phyloP scores from a whole-genome alignment of 2,113 vertebrate species.

The Nyctereutes procyonoides region DNA sequence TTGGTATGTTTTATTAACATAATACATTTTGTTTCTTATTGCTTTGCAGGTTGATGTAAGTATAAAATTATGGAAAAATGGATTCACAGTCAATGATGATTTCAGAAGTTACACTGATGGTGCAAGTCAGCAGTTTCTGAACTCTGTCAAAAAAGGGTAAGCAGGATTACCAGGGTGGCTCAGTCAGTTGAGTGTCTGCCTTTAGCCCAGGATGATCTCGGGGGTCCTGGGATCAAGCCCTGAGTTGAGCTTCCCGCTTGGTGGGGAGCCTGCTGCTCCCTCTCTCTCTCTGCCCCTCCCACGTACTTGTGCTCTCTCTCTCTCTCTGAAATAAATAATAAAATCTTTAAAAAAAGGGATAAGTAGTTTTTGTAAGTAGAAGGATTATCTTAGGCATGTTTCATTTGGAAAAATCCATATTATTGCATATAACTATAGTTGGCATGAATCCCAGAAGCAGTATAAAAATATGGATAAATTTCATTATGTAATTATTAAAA shows the following conservation, averaged over 20 bases:
- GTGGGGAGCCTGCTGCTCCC: too few relatives aligned
- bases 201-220: too few relatives aligned
- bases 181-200: too few relatives aligned
- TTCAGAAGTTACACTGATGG: slow-evolving; percentile 92
- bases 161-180: neutral
- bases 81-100: slow-evolving; percentile 95
- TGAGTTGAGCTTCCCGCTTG: too few relatives aligned
- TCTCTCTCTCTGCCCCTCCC: too few relatives aligned
- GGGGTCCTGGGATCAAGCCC: too few relatives aligned
- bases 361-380: slow-evolving; percentile 65
- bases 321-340: too few relatives aligned
- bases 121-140: slow-evolving; percentile 95
- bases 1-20: slow-evolving; percentile 19
- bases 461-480: slow-evolving; percentile 15
- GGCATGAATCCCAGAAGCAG: neutral
- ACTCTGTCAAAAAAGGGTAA: slow-evolving; percentile 95
- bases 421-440: neutral
- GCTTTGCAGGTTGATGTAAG: slow-evolving; percentile 92
- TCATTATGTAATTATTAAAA: slow-evolving; percentile 30
- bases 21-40: slow-evolving; percentile 40
- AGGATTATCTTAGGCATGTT: neutral
- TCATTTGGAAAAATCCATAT: neutral
- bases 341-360: slow-evolving; percentile 88
- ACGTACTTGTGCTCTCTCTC: too few relatives aligned
- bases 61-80: slow-evolving; percentile 97